Conservation (phyloP, 2,888 invertebrate genomes). For the Apodemia duryi region DNA sequence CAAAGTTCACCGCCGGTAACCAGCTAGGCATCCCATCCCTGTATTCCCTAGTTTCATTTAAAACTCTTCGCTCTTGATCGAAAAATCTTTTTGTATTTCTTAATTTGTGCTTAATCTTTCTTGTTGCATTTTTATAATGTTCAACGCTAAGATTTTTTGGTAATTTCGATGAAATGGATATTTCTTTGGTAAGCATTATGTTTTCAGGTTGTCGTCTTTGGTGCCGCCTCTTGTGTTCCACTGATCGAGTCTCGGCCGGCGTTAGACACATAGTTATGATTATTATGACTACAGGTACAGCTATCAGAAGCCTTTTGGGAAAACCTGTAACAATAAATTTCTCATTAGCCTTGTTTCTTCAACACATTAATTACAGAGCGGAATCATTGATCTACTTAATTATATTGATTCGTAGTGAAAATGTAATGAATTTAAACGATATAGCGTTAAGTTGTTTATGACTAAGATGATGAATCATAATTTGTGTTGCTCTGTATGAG, state of each 20-base stretch:
- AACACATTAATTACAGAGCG: conserved; percentile 12
- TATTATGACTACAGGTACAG: conserved; percentile 64
- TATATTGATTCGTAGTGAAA: conserved; percentile 9
- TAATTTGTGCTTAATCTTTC: conserved; percentile 57
- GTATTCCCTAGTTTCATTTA: conserved; percentile 57
- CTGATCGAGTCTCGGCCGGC: conserved; percentile 54
- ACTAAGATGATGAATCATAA: conserved; percentile 10
- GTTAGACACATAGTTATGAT: conserved; percentile 61
- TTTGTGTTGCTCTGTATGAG: background rate
- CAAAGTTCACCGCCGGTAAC: conserved; percentile 67
- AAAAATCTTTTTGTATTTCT: conserved; percentile 58
- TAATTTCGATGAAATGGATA: conserved; percentile 36
- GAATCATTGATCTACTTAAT: conserved; percentile 12
- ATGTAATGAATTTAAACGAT: conserved; percentile 10
- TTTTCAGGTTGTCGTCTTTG: conserved; percentile 48
- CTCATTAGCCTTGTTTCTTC: conserved; percentile 5
- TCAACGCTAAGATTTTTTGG: conserved; percentile 47
- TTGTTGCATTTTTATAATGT: conserved; percentile 53
- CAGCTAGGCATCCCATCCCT: conserved; percentile 62
- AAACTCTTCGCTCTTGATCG: conserved; percentile 47
- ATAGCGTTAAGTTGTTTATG: conserved; percentile 5
- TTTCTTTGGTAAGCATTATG: conserved; percentile 51
- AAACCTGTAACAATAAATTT: conserved; percentile 65
- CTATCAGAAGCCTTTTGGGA: conserved; percentile 76
- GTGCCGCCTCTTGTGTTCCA: conserved; percentile 56